Conservation (phyloP, 2,888 invertebrate species). For the Epinotia demarniana region DNA sequence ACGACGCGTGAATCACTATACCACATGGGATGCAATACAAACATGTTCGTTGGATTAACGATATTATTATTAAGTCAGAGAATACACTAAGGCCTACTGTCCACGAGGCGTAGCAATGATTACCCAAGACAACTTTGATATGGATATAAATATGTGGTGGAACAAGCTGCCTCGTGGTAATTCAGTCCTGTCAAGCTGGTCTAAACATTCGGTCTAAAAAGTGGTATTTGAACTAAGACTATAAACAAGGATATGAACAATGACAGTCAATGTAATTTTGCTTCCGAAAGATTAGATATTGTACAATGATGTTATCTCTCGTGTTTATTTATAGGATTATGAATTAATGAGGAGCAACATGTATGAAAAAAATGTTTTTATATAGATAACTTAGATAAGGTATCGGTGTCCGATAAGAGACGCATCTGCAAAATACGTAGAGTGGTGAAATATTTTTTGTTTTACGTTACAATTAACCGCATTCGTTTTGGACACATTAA, state of each 20-base stretch:
- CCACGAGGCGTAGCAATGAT: too few relatives aligned
- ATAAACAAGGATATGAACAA: not conserved
- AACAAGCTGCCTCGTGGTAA: too few relatives aligned
- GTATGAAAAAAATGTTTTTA: not conserved
- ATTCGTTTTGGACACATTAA: not conserved
- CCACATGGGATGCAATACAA: too few relatives aligned
- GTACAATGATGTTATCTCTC: conserved; percentile 13
- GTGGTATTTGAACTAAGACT: not conserved
- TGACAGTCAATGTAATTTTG: not conserved
- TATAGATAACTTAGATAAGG: conserved; percentile 39
- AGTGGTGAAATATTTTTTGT: conserved; percentile 19
- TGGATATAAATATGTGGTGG: too few relatives aligned
- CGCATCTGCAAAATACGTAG: conserved; percentile 17
- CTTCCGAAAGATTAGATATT: not conserved
- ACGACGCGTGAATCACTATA: not conserved
- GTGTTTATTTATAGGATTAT: conserved; percentile 28
- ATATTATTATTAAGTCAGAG: too few relatives aligned
- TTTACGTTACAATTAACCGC: not conserved
- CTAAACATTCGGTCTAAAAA: not conserved
- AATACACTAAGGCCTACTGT: too few relatives aligned
- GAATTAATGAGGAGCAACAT: conserved; percentile 1
- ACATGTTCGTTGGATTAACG: too few relatives aligned
- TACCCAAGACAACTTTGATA: too few relatives aligned
- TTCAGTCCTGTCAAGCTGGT: too few relatives aligned
- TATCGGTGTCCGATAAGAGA: conserved; percentile 13